Conservation (phyloP, 2,888 invertebrate species). For the Dascillus cervinus region DNA sequence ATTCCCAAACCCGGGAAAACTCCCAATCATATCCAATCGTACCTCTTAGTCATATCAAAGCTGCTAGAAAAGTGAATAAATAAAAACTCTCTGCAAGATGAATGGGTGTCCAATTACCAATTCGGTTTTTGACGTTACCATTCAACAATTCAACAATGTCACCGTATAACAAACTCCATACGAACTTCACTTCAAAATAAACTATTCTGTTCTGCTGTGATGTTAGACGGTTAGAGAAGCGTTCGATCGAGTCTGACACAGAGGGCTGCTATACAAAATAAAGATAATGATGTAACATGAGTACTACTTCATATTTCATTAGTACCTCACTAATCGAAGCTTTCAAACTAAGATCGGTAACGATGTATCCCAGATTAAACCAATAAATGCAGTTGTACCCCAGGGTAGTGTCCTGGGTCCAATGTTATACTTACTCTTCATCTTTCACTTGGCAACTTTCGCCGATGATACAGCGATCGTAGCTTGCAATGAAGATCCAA, state of each 20-base stretch:
- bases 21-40: slow-evolving; percentile 3
- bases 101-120: slow-evolving; percentile 5
- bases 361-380: too few species aligned
- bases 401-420: slow-evolving; percentile 5
- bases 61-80: slow-evolving; percentile 1
- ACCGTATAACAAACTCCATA: slow-evolving; percentile 3
- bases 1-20: too few species aligned
- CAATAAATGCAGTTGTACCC: slow-evolving; percentile 1
- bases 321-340: too few species aligned
- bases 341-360: slow-evolving; percentile 1
- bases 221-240: slow-evolving; percentile 1
- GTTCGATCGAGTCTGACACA: slow-evolving; percentile 3
- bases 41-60: not conserved
- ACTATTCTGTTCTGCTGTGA: too few species aligned
- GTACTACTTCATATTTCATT: slow-evolving; percentile 1
- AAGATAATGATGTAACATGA: slow-evolving; percentile 2
- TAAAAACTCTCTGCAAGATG: slow-evolving; percentile 3
- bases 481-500: too few species aligned
- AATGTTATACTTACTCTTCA: too few species aligned
- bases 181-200: slow-evolving; percentile 4
- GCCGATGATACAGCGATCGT: too few species aligned
- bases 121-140: slow-evolving; percentile 4
- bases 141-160: slow-evolving; percentile 4
- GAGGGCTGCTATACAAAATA: slow-evolving; percentile 4
- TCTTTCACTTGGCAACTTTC: too few species aligned